A percentile compares a stretch with the other conserved stretches of the same genome.
Conservation (phyloP, 2,797 vertebrate genomes). For the Pangasius larnaudii region DNA sequence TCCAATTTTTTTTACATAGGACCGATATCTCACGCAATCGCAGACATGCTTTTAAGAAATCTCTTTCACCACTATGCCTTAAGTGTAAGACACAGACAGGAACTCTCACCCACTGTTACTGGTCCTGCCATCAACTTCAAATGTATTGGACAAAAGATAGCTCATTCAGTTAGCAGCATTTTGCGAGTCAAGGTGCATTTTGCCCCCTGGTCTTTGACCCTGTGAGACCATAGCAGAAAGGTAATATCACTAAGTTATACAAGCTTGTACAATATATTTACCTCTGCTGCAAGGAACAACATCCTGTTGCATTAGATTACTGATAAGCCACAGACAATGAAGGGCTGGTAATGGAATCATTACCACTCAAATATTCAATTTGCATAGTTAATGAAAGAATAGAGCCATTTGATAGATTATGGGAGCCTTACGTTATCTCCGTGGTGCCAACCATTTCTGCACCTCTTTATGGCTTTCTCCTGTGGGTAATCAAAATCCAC, state of each 20-base stretch:
- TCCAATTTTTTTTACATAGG: background rate
- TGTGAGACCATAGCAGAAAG: background rate
- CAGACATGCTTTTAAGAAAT: background rate
- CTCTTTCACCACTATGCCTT: background rate
- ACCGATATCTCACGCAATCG: background rate
- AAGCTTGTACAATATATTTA: background rate
- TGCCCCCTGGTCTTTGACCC: background rate
- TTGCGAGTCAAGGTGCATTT: too few species aligned
- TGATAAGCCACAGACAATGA: background rate
- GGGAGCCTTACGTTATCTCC: background rate
- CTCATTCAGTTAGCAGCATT: background rate
- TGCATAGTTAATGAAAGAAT: background rate
- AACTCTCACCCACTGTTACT: background rate
- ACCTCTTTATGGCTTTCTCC: background rate
- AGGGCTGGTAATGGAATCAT: background rate
- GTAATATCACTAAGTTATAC: background rate
- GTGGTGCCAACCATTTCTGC: background rate
- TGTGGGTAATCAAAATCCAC: background rate
- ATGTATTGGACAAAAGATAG: background rate
- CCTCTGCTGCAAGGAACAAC: background rate
- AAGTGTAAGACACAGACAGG: background rate
- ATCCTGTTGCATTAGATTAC: background rate
- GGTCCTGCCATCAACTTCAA: background rate
- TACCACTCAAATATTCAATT: background rate
- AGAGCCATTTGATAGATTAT: background rate